Evolutionary conservation across 1,140 invertebrate genomes (phyloP).

Genomic region (Ceratosolen fusciceps): DNA sequence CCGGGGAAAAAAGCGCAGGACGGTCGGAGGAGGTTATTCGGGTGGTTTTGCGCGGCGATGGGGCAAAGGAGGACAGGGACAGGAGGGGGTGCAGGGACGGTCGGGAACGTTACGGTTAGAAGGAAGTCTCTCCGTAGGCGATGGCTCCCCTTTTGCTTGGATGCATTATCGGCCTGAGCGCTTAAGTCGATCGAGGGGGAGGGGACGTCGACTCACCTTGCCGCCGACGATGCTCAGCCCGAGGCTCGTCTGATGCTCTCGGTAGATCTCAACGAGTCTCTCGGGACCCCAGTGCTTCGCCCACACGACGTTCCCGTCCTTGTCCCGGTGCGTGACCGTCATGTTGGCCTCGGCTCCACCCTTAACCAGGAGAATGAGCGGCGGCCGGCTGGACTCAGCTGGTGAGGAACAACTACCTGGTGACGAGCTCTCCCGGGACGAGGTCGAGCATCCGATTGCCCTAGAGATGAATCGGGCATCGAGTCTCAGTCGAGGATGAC

Average conservation of each 20-base stretch:
- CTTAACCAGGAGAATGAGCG: slow-evolving; percentile 57
- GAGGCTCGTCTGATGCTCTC: slow-evolving; percentile 82
- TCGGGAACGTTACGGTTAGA: background rate
- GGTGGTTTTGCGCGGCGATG: background rate
- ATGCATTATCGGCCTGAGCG: background rate
- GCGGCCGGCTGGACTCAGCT: slow-evolving; percentile 8
- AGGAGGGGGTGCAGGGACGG: background rate
- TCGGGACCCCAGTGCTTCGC: slow-evolving; percentile 92
- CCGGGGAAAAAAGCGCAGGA: background rate
- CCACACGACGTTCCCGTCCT: slow-evolving; percentile 69
- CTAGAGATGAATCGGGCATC: background rate
- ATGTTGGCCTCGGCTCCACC: slow-evolving; percentile 59
- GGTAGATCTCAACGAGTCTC: slow-evolving; percentile 80
- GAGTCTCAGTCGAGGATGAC: background rate
- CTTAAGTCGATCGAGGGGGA: background rate
- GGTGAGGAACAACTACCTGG: slow-evolving; percentile 43
- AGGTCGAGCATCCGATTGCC: slow-evolving; percentile 24
- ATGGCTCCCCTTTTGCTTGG: background rate
- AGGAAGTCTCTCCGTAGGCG: background rate
- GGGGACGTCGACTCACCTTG: slow-evolving; percentile 75
- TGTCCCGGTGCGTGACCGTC: slow-evolving; percentile 69
- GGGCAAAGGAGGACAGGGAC: background rate
- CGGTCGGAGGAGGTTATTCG: too few species aligned
- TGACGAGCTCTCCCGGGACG: slow-evolving; percentile 48
- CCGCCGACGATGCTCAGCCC: slow-evolving; percentile 98